Evolutionary conservation across 2,113 vertebrate genomes (phyloP).

Genomic region (Eleginops maclovinus): DNA sequence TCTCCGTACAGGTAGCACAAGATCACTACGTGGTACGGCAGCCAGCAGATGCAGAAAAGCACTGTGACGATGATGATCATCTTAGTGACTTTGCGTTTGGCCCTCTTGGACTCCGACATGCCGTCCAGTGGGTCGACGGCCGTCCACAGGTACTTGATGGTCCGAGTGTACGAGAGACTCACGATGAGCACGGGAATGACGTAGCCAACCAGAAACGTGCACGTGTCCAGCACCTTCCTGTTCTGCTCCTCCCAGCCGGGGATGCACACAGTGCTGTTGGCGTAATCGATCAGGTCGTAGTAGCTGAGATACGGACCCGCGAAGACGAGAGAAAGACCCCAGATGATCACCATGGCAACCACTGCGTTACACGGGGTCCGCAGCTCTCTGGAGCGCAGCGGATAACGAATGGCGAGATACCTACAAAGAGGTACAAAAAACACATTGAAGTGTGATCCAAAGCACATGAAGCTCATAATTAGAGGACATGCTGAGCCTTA

Average conservation of each 20-base stretch:
- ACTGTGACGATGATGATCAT: slow-evolving; percentile 93
- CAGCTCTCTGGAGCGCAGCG: slow-evolving; percentile 87
- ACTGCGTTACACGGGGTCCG: slow-evolving; percentile 86
- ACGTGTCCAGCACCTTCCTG: slow-evolving; percentile 89
- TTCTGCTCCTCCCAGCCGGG: slow-evolving; percentile 89
- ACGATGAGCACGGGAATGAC: slow-evolving; percentile 89
- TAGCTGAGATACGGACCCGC: slow-evolving; percentile 91
- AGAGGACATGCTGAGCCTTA: neutral
- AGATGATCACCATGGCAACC: slow-evolving; percentile 88
- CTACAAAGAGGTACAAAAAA: slow-evolving; percentile 67
- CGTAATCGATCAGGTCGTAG: slow-evolving; percentile 88
- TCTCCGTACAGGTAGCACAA: slow-evolving; percentile 89
- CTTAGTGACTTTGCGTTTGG: slow-evolving; percentile 91
- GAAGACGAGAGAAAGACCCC: slow-evolving; percentile 89
- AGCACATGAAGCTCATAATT: neutral
- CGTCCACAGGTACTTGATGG: slow-evolving; percentile 92
- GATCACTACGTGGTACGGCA: slow-evolving; percentile 90
- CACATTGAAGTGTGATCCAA: neutral
- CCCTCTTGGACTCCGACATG: slow-evolving; percentile 89
- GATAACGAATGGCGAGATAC: slow-evolving; percentile 91
- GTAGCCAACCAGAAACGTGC: slow-evolving; percentile 89
- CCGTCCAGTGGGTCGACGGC: slow-evolving; percentile 89
- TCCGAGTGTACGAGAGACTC: slow-evolving; percentile 89
- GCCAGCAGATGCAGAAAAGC: slow-evolving; percentile 92
- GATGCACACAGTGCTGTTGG: slow-evolving; percentile 89